These are phyloP conservation scores for Oncorhynchus keta DNA, from an alignment of 2,113 vertebrate genomes.

Conservation along the genomic window DNA sequence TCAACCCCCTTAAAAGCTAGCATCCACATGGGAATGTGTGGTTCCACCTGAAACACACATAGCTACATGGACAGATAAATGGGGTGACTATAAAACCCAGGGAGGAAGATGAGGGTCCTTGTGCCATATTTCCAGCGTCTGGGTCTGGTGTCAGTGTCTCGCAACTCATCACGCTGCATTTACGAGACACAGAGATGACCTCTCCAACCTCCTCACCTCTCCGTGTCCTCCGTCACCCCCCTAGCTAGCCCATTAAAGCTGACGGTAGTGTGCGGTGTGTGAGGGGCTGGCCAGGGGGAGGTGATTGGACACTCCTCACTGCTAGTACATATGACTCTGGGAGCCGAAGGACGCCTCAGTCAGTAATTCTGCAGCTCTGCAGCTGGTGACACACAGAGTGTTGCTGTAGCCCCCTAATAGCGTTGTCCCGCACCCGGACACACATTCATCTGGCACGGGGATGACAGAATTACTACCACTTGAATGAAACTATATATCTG, in stretches of 20 bases:
- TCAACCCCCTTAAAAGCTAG: neutral
- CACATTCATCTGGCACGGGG: conserved; percentile 74
- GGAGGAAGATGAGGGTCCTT: conserved; percentile 14
- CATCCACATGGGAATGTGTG: neutral
- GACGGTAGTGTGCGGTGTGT: neutral
- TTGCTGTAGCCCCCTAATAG: conserved; percentile 47
- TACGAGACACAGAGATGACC: conserved; percentile 69
- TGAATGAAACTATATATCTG: conserved; percentile 82
- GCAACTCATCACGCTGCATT: conserved; percentile 70
- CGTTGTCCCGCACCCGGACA: conserved; percentile 46
- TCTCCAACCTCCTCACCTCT: conserved; percentile 61
- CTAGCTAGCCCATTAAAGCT: neutral
- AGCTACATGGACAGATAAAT: neutral
- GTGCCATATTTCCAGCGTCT: neutral
- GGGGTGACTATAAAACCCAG: conserved; percentile 9
- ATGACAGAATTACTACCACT: conserved; percentile 79
- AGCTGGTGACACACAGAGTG: conserved; percentile 59
- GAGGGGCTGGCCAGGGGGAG: neutral
- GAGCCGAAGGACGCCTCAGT: conserved; percentile 77
- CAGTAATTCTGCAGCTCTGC: conserved; percentile 69
- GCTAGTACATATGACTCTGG: conserved; percentile 64
- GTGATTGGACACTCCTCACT: neutral
- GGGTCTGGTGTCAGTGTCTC: conserved; percentile 61
- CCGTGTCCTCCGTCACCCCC: conserved; percentile 45
- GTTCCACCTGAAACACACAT: conserved; percentile 2